Conservation (phyloP, 2,113 vertebrate species). For the Cyprinodon variegatus region DNA sequence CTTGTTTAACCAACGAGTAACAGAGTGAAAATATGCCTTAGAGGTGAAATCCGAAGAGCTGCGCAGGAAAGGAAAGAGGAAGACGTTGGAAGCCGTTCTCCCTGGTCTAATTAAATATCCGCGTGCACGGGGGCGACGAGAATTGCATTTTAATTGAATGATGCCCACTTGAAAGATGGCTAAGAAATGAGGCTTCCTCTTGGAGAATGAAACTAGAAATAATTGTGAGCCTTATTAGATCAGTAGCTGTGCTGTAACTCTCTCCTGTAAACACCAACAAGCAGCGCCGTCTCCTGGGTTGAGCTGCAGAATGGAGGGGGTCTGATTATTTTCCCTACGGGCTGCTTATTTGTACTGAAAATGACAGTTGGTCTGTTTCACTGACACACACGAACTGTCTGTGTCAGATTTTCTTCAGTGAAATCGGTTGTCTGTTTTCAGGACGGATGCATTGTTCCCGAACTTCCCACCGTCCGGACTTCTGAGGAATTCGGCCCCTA, state of each 20-base stretch:
- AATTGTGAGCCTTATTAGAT: slow-evolving; percentile 73
- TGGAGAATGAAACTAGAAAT: slow-evolving; percentile 66
- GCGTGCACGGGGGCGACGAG: slow-evolving; percentile 64
- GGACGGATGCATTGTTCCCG: slow-evolving; percentile 44
- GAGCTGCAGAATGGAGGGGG: slow-evolving; percentile 20
- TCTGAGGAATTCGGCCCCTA: slow-evolving; percentile 54
- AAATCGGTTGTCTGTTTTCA: slow-evolving; percentile 40
- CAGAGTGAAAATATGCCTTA: slow-evolving; percentile 79
- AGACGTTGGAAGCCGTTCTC: slow-evolving; percentile 65
- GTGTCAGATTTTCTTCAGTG: slow-evolving; percentile 38
- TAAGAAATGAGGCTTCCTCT: slow-evolving; percentile 61
- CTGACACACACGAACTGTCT: slow-evolving; percentile 44
- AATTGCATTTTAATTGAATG: slow-evolving; percentile 81
- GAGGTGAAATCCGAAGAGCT: slow-evolving; percentile 75
- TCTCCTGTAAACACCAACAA: slow-evolving; percentile 56
- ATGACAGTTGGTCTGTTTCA: slow-evolving; percentile 46
- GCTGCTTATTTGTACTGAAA: slow-evolving; percentile 30
- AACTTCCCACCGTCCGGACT: slow-evolving; percentile 31
- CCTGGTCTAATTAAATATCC: slow-evolving; percentile 77
- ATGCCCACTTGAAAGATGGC: slow-evolving; percentile 71
- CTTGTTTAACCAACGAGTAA: slow-evolving; percentile 84
- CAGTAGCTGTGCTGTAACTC: slow-evolving; percentile 49
- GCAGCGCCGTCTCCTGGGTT: slow-evolving; percentile 19
- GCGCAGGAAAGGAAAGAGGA: slow-evolving; percentile 40
- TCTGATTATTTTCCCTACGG: slow-evolving; percentile 13